These are phyloP conservation scores for Magallana ariakensis DNA, from an alignment of 1,140 invertebrate species.

Conservation along the genomic window DNA sequence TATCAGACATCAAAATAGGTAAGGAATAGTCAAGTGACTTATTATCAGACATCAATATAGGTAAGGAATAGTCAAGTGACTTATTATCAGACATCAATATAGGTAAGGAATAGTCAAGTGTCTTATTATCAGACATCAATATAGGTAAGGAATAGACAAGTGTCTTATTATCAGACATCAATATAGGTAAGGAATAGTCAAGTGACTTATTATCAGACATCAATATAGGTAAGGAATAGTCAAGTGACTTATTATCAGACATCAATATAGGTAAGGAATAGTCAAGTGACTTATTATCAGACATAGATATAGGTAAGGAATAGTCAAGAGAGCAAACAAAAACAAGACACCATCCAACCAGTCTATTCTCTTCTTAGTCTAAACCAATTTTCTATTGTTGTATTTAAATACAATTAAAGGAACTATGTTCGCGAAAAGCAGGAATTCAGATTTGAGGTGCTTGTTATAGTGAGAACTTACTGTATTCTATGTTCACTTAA, in stretches of 20 bases:
- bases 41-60: conserved; percentile 72
- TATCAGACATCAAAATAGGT: conserved; percentile 73
- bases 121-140: conserved; percentile 73
- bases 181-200: conserved; percentile 70
- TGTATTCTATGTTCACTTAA: not conserved
- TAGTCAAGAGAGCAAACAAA: too few species aligned
- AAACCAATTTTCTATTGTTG: too few species aligned
- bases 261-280: conserved; percentile 71
- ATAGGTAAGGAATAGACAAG: conserved; percentile 74
- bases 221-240: conserved; percentile 69
- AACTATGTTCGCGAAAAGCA: too few species aligned
- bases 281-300: conserved; percentile 75
- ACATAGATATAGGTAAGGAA: conserved; percentile 69
- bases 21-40: conserved; percentile 75
- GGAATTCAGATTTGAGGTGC: too few species aligned
- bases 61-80: conserved; percentile 74
- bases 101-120: conserved; percentile 73
- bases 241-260: conserved; percentile 75
- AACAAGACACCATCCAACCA: too few species aligned
- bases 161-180: conserved; percentile 74
- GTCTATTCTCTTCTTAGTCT: too few species aligned
- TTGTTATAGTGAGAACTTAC: not conserved
- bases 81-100: conserved; percentile 73
- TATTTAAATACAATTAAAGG: too few species aligned
- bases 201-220: conserved; percentile 75